phyloP scores from a whole-genome alignment of 2,797 vertebrate genomes.

The Hephaestus fuliginosus region DNA sequence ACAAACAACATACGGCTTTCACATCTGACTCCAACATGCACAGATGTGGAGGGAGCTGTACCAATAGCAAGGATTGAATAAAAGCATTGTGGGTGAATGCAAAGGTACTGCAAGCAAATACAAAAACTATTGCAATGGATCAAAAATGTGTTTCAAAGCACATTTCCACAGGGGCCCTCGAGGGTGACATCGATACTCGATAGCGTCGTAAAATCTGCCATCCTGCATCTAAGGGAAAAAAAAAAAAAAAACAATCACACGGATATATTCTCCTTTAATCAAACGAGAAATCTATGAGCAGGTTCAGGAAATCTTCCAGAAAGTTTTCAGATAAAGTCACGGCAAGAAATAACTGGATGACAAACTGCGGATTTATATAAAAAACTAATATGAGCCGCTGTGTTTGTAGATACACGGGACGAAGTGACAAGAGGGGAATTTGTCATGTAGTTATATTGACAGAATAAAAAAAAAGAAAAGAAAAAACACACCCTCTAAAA shows the following conservation, averaged over 20 bases:
- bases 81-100: neutral
- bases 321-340: neutral
- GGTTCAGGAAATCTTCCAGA: neutral
- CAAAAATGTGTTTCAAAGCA: conserved; percentile 17
- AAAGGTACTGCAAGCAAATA: neutral
- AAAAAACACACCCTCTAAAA: conserved; percentile 42
- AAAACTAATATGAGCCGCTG: neutral
- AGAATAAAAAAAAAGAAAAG: conserved; percentile 12
- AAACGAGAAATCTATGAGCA: conserved; percentile 3
- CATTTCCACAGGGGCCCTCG: neutral
- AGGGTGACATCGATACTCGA: neutral
- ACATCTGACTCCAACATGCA: conserved; percentile 34
- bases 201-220: neutral
- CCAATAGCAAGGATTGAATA: neutral
- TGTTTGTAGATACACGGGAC: conserved; percentile 34
- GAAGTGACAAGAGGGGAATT: conserved; percentile 26
- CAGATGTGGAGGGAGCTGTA: conserved; percentile 17
- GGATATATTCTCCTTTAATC: neutral
- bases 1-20: conserved; percentile 39
- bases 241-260: too few species aligned
- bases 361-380: neutral
- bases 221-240: neutral
- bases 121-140: neutral
- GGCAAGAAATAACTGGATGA: neutral
- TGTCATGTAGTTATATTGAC: conserved; percentile 42